phyloP scores from a whole-genome alignment of 2,888 invertebrate genomes.

The Phytoseiulus persimilis region DNA sequence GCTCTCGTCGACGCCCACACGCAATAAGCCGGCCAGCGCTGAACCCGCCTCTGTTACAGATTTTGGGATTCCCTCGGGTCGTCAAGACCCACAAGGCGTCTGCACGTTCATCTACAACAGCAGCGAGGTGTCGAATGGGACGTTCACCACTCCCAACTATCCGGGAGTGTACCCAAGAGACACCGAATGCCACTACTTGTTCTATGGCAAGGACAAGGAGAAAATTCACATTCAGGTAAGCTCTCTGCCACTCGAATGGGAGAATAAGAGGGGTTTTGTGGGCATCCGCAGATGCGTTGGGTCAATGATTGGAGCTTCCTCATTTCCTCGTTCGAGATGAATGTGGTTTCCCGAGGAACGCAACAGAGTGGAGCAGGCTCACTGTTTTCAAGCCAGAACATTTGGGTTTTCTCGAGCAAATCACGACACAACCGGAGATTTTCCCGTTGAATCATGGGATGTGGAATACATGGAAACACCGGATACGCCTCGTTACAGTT shows the following conservation, averaged over 20 bases:
- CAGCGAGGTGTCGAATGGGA: conserved; percentile 63
- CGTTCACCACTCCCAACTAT: conserved; percentile 76
- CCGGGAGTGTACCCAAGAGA: conserved; percentile 53
- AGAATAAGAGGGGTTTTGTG: background rate
- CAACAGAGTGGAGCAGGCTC: too few species aligned
- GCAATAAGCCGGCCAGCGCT: background rate
- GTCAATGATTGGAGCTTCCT: too few species aligned
- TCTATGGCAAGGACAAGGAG: conserved; percentile 49
- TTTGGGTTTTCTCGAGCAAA: too few species aligned
- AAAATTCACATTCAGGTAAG: conserved; percentile 47
- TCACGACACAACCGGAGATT: too few species aligned
- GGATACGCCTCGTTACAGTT: conserved; percentile 55
- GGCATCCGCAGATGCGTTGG: too few species aligned
- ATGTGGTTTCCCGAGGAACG: too few species aligned
- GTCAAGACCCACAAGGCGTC: conserved; percentile 54
- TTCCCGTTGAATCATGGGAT: background rate
- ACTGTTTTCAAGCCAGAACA: too few species aligned
- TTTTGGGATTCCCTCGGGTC: conserved; percentile 74
- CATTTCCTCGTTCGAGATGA: too few species aligned
- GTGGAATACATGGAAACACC: background rate
- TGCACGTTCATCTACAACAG: conserved; percentile 79
- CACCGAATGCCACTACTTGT: conserved; percentile 51
- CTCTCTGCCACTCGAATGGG: background rate
- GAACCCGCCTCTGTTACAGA: conserved; percentile 56
- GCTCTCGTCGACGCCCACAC: background rate